Conservation (phyloP, 2,888 invertebrate species). For the Pachydiplax longipennis region DNA sequence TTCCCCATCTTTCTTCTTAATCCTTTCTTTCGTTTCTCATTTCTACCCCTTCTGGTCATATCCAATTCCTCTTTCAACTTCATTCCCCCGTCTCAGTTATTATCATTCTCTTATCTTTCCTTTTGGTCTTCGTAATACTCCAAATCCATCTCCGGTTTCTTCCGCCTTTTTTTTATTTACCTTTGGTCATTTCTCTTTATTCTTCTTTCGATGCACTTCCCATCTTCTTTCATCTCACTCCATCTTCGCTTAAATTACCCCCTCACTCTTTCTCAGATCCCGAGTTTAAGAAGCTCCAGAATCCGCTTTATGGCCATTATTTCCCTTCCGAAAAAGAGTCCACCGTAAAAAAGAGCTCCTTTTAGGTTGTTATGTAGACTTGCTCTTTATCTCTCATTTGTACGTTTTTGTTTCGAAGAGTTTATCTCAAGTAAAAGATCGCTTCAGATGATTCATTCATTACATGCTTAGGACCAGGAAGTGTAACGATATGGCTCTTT, state of each 20-base stretch:
- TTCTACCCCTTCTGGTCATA: no score
- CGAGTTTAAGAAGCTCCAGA: neutral
- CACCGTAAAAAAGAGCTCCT: neutral
- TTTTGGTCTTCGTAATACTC: neutral
- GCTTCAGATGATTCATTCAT: neutral
- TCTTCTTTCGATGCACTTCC: no score
- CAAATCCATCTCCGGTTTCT: neutral
- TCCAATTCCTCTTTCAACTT: no score
- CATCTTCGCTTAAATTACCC: no score
- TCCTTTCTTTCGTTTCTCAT: no score
- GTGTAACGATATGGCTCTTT: neutral
- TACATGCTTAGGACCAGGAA: neutral
- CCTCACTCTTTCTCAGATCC: neutral
- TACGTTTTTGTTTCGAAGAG: neutral
- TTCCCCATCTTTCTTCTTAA: no score
- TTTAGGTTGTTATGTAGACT: neutral
- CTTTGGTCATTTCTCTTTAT: no score
- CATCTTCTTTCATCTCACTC: no score
- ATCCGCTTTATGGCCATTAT: neutral
- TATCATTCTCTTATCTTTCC: neutral
- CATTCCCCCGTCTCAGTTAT: no score
- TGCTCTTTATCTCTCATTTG: neutral
- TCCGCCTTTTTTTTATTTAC: no score
- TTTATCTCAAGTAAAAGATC: neutral
- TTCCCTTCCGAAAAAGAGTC: neutral